Conservation (phyloP, 2,113 vertebrate genomes). For the Dicaeum eximium region DNA sequence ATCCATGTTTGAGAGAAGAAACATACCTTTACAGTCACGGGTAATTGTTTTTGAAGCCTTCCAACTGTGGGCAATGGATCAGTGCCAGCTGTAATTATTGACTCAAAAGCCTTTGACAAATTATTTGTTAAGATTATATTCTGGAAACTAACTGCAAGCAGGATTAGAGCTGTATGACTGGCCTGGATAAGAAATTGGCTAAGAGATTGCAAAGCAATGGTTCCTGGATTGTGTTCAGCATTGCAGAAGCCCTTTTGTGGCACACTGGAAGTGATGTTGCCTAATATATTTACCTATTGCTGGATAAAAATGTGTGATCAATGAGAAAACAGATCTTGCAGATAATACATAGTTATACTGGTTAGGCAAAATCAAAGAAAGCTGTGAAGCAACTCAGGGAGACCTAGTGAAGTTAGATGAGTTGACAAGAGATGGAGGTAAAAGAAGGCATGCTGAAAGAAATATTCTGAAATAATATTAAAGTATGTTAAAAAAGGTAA, state of each 20-base stretch:
- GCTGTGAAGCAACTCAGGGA: neutral
- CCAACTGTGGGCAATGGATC: neutral
- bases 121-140: neutral
- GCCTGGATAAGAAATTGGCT: neutral
- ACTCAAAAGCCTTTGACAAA: neutral
- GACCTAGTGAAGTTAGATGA: neutral
- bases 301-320: neutral
- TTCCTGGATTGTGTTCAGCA: neutral
- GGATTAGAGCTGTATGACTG: neutral
- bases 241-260: neutral
- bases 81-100: neutral
- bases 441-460: neutral
- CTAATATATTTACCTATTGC: neutral
- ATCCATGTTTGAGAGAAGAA: neutral
- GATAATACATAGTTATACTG: neutral
- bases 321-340: neutral
- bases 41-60: neutral
- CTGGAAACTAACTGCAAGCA: neutral
- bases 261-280: neutral
- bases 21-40: rapidly evolving
- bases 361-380: neutral
- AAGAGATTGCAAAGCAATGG: neutral
- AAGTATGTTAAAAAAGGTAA: neutral
- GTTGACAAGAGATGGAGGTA: neutral
- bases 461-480: neutral